phyloP scores from a whole-genome alignment of 2,113 vertebrate species.

The Apteryx owenii region DNA sequence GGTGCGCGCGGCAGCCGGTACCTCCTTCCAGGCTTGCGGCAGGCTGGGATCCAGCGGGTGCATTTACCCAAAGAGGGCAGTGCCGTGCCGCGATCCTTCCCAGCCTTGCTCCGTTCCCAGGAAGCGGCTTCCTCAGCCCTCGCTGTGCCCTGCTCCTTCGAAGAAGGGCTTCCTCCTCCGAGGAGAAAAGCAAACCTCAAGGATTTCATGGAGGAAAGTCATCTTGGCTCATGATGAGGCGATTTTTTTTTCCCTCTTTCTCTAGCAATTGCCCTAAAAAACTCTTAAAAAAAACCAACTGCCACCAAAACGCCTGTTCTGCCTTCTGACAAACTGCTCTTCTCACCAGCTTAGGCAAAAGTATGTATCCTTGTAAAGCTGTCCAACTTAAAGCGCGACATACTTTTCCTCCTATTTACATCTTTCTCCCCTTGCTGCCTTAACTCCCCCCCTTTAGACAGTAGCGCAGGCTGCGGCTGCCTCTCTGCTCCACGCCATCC shows the following conservation, averaged over 20 bases:
- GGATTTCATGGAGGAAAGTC: not conserved
- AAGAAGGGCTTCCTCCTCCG: not conserved
- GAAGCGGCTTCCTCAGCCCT: not conserved
- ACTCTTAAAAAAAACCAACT: not conserved
- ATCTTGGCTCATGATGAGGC: not conserved
- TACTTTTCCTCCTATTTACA: not conserved
- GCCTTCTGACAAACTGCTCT: not conserved
- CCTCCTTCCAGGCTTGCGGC: no score
- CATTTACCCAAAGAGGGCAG: constrained; percentile 6
- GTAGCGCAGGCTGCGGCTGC: not conserved
- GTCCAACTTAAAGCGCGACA: not conserved
- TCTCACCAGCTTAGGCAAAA: not conserved
- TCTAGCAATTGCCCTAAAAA: not conserved
- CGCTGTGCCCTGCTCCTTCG: not conserved
- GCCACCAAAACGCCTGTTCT: not conserved
- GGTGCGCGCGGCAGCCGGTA: no score
- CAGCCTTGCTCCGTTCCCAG: not conserved
- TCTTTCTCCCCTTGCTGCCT: not conserved
- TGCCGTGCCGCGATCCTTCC: not conserved
- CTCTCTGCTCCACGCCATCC: not conserved
- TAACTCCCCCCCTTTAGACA: not conserved
- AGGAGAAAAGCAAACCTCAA: not conserved
- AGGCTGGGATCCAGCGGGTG: not conserved
- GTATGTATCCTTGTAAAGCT: accelerated
- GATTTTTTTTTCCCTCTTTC: not conserved